Evolutionary conservation across 2,888 invertebrate species (phyloP), one percentile per base, ranked within the genome.

Genomic region (Catocala sponsa): DNA sequence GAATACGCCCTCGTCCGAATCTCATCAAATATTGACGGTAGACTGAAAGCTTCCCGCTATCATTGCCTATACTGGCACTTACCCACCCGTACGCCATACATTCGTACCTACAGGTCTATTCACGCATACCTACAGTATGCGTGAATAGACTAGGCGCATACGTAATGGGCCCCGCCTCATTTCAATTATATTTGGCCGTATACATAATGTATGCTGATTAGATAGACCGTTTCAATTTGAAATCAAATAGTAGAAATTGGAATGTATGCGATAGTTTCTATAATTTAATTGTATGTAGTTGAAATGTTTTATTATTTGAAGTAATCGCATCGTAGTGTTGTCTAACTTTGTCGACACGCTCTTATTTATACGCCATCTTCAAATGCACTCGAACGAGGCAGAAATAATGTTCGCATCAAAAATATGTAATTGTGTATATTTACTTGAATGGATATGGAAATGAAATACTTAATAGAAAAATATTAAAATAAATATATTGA

Each of bases 1-100:
- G 70, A 79, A 79, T 68, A 65, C 69, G 76, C 68, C 78, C 72
- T 58, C 82, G 91, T 89, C 91, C 91, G 89, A 88, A 83, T 79
- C 89, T 89, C 91, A 92, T 94, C 90, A 90, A 93, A 91, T 91
- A 93, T 93, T 92, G 89, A 93, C 82, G 82, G 65, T 63, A 74
- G 81, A 81, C 85, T 89, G 86, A 91, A 89, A 91, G 89, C 90
- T 80, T 86, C 80, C 76, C 79, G 69, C 78, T 47, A 44, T 58
- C 57, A 79, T 74, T 65, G 12, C 57, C 50, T 70, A 50, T 60
- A 56, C 59, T 47, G n/a, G n/a, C 46, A 47, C 58, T 52, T 61
- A 60, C 55, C 64, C 49, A 68, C 72, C 73, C 71, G 64, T 68
- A 32, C 10, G 68, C 10, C 11, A n/a, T 58, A 43, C 33, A 56